A percentile compares a stretch with the other conserved stretches of the same genome.
phyloP scores from a whole-genome alignment of 2,113 vertebrate genomes.

The Chionodraco myersi region DNA sequence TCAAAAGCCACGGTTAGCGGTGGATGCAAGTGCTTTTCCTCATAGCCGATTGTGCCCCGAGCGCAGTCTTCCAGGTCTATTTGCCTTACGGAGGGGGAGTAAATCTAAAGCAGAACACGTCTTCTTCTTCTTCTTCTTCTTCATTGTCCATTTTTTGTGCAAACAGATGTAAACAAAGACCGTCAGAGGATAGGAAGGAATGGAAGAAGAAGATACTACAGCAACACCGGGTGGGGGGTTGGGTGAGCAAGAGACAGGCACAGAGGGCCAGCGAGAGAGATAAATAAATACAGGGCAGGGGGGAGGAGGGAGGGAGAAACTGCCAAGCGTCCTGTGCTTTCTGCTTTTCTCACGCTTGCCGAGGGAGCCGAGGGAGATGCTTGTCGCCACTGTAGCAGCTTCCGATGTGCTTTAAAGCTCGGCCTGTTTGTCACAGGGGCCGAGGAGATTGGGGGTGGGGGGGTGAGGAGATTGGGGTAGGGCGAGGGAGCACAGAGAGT shows the following conservation, averaged over 20 bases:
- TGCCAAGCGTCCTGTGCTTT: conserved; percentile 78
- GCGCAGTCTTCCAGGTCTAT: conserved; percentile 25
- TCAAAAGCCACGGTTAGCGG: conserved; percentile 23
- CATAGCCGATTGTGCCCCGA: conserved; percentile 10
- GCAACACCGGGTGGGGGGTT: conserved; percentile 17
- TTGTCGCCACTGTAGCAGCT: conserved; percentile 70
- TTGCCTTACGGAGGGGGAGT: conserved; percentile 3
- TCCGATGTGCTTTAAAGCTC: conserved; percentile 73
- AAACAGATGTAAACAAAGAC: conserved; percentile 81
- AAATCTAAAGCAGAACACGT: conserved; percentile 27
- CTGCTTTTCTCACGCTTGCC: conserved; percentile 47
- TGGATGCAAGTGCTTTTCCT: conserved; percentile 23
- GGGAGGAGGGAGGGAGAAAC: conserved; percentile 38
- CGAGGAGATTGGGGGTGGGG: conserved; percentile 8
- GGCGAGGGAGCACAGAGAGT: conserved; percentile 50
- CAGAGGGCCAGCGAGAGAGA: conserved; percentile 38
- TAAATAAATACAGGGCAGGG: conserved; percentile 47
- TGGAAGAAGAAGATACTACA: conserved; percentile 25
- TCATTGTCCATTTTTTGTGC: conserved; percentile 74
- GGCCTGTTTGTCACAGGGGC: conserved; percentile 53
- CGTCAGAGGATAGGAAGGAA: conserved; percentile 22
- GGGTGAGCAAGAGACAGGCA: conserved; percentile 51
- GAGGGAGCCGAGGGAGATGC: conserved; percentile 38
- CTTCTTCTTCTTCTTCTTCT: conserved; percentile 51
- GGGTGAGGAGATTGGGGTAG: conserved; percentile 21